These are phyloP conservation scores for Eutrigla gurnardus DNA, from an alignment of 2,797 vertebrate species.

Conservation along the genomic window DNA sequence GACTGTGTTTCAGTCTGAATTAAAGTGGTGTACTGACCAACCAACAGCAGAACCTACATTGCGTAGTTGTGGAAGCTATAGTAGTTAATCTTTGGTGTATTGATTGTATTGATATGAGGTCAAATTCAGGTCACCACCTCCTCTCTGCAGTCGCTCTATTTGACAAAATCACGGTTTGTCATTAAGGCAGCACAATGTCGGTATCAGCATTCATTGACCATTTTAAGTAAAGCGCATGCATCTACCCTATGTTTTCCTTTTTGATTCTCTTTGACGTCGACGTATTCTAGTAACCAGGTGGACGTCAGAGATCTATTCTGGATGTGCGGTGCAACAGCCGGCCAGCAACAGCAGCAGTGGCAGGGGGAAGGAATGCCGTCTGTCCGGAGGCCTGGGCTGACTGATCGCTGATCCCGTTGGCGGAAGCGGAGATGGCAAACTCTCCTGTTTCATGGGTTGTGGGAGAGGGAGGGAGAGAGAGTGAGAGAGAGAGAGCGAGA, in stretches of 20 bases:
- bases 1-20: neutral
- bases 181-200: neutral
- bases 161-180: conserved; percentile 3
- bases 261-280: conserved; percentile 75
- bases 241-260: conserved; percentile 58
- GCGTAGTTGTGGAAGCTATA: neutral
- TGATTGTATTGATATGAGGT: conserved; percentile 63
- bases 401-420: conserved; percentile 74
- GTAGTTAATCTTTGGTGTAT: conserved; percentile 38
- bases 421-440: conserved; percentile 82
- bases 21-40: neutral
- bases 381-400: conserved; percentile 69
- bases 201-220: conserved; percentile 1
- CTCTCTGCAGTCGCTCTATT: neutral
- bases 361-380: conserved; percentile 79
- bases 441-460: conserved; percentile 82
- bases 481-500: conserved; percentile 50
- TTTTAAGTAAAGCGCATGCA: conserved; percentile 32
- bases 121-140: conserved; percentile 54
- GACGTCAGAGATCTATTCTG: conserved; percentile 86
- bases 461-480: conserved; percentile 62
- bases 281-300: conserved; percentile 82
- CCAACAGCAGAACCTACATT: accelerated
- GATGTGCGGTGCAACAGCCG: conserved; percentile 81
- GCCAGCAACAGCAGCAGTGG: conserved; percentile 83